Evolutionary conservation across 2,113 vertebrate species (phyloP).

Genomic region (Phrynocephalus versicolor): DNA sequence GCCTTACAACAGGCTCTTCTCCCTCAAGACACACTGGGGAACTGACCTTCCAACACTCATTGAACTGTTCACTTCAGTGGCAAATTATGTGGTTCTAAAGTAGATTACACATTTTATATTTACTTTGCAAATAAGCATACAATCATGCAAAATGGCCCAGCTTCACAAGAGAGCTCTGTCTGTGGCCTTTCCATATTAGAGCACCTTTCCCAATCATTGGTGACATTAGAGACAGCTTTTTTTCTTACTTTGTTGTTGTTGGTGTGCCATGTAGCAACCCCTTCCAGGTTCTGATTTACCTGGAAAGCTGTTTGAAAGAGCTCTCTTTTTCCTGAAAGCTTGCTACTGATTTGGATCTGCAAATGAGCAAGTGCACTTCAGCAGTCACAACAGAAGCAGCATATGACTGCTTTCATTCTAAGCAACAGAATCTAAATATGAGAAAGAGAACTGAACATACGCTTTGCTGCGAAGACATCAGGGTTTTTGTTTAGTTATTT

Average conservation of each 20-base stretch:
- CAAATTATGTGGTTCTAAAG: background rate
- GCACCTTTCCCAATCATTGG: background rate
- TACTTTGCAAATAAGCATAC: background rate
- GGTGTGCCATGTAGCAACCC: background rate
- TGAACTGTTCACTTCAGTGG: background rate
- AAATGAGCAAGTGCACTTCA: background rate
- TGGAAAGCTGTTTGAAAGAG: no score
- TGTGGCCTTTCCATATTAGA: conserved; percentile 12
- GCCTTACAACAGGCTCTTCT: no score
- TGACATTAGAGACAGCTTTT: conserved; percentile 15
- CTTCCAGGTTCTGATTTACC: background rate
- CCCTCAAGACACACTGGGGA: no score
- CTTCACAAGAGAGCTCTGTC: background rate
- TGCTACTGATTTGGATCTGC: background rate
- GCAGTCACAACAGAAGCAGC: background rate
- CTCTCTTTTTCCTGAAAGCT: background rate
- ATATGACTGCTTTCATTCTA: background rate
- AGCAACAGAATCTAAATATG: background rate
- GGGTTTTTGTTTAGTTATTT: background rate
- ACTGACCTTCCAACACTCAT: background rate
- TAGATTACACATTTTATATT: conserved; percentile 13
- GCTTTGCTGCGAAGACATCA: no score
- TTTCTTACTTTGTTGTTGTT: background rate
- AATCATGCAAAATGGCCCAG: conserved; percentile 9
- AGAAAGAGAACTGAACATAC: background rate